Evolutionary conservation across 2,797 vertebrate species (phyloP), one percentile per base, ranked within the genome.

Genomic region (Toxotes lorentzi): DNA sequence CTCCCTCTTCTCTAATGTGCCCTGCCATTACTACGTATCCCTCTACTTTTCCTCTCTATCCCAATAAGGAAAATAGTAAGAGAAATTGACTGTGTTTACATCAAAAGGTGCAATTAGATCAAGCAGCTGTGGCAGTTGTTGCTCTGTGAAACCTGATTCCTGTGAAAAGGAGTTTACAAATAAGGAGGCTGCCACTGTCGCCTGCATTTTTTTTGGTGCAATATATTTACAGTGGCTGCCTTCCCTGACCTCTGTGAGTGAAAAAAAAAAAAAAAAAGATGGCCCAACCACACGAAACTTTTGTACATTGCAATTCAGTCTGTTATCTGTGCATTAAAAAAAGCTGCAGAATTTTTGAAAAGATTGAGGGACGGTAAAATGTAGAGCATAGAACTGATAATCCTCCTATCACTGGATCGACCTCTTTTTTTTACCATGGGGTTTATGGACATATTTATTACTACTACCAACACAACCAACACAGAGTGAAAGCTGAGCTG

Each of bases 361-460:
- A 70, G 68, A 75, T 73, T 3, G 59, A 64, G 35, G 27, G 60
- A 70, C 61, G 4, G 61, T 53, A 23, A 72, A 81, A 58, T 60
- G 70, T 59, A 41, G 35, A 70, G 67, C 40, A 50, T 50, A 45
- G 66, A 43, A 71, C 56, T 64, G 80, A 83, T 78, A 86, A 87
- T 84, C 79, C 80, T 35, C n/a, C 71, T 58, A 83, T 86, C 81
- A 50, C 7, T 41, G 48, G 75, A 84, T 73, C 57, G 5, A 70
- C 51, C 56, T 59, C 24, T 75, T 80, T 69, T 65, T 11, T 38
- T 38, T 12, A 63, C 48, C 72, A 11, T 4, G 12, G 47, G 65
- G 34, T 80, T 82, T 88, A 79, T 58, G 70, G 79, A 73, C 65
- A 66, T 83, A 79, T 88, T 84, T 87, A 82, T 85, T 80, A 81